These are phyloP conservation scores for Cephus spinipes DNA, from an alignment of 2,888 invertebrate genomes.

Conservation along the genomic window DNA sequence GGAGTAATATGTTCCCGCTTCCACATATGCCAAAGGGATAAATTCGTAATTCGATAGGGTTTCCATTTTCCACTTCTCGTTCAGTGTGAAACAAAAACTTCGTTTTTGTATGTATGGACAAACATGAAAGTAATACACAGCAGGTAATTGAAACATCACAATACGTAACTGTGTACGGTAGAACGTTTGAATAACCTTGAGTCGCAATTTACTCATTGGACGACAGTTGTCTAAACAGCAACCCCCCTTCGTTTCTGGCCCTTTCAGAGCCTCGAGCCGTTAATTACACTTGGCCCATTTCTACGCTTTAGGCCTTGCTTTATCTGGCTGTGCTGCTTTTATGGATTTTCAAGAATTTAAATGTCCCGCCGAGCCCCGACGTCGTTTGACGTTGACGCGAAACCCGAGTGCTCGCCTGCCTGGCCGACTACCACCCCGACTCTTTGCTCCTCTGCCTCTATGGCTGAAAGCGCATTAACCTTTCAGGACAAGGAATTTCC, in stretches of 20 bases:
- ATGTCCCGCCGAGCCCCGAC: not conserved
- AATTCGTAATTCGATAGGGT: not conserved
- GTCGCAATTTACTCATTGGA: not conserved
- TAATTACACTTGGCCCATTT: conserved; percentile 10
- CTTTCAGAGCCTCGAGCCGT: conserved; percentile 1
- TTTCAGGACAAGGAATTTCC: conserved; percentile 34
- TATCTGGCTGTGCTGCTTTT: not conserved
- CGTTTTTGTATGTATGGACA: not conserved
- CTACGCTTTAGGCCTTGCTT: not conserved
- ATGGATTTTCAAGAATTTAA: conserved; percentile 10
- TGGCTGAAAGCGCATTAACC: conserved; percentile 23
- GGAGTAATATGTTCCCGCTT: not conserved
- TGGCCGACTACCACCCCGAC: not conserved
- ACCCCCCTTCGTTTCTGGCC: not conserved
- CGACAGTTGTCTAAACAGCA: not conserved
- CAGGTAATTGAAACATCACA: not conserved
- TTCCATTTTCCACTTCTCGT: not conserved
- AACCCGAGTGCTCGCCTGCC: not conserved
- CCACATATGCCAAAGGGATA: not conserved
- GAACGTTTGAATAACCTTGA: not conserved
- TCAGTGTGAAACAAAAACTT: not conserved
- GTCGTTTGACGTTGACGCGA: not conserved
- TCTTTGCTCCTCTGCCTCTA: not conserved
- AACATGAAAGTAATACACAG: not conserved
- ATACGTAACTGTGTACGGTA: not conserved